phyloP scores from a whole-genome alignment of 1,140 invertebrate species.

The Cepaea nemoralis region DNA sequence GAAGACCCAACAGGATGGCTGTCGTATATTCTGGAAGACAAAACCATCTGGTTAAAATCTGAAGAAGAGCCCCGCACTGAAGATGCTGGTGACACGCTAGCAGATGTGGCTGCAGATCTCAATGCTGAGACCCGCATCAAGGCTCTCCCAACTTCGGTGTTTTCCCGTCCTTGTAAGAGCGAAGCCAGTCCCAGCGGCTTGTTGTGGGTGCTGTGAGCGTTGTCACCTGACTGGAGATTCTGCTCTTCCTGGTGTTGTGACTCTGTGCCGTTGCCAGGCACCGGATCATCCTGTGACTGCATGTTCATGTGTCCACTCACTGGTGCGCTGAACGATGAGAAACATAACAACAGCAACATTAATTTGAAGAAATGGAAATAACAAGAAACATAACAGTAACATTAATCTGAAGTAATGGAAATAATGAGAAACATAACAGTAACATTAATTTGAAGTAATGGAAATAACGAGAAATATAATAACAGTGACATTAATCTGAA shows the following conservation, averaged over 20 bases:
- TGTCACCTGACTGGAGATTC: constrained; percentile 54
- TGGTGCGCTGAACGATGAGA: neutral
- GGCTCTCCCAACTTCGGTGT: constrained; percentile 15
- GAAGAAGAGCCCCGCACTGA: neutral
- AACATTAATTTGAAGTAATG: too few relatives aligned
- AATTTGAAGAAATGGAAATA: too few relatives aligned
- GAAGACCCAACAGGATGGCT: neutral
- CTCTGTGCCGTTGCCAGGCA: neutral
- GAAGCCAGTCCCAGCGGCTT: constrained; percentile 84
- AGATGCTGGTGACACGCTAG: constrained; percentile 17
- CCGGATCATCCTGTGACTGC: constrained; percentile 32
- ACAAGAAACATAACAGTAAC: too few relatives aligned
- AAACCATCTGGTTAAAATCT: constrained; percentile 21
- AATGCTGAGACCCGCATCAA: constrained; percentile 21
- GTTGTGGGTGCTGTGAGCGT: constrained; percentile 82
- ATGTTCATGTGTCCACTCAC: constrained; percentile 58
- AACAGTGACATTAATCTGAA: too few relatives aligned
- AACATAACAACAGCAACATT: too few relatives aligned
- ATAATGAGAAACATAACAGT: too few relatives aligned
- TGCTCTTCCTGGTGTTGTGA: neutral
- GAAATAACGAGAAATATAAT: too few relatives aligned
- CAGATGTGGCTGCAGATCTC: neutral
- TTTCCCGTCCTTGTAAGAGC: constrained; percentile 81
- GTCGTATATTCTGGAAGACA: neutral
- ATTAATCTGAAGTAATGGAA: too few relatives aligned